A percentile compares a stretch with the other conserved stretches of the same genome.
Conservation (phyloP, 1,140 invertebrate genomes). For the Diorhabda elongata region DNA sequence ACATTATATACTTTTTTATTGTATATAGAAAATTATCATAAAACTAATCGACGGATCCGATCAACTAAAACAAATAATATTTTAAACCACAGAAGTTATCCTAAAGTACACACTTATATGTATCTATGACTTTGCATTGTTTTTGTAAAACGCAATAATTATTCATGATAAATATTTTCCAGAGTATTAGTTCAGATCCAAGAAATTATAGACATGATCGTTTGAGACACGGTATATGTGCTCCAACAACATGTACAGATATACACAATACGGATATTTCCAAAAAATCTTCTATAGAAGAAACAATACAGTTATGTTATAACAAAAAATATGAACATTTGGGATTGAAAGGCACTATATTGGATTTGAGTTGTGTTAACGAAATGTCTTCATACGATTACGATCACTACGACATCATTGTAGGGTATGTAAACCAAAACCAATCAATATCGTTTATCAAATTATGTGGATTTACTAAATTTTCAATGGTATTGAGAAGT, state of each 20-base stretch:
- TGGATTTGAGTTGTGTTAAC: constrained; percentile 20
- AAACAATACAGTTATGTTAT: constrained; percentile 24
- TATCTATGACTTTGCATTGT: no score
- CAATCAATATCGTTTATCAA: no score
- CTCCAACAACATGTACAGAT: constrained; percentile 21
- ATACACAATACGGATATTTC: constrained; percentile 1
- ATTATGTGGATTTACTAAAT: no score
- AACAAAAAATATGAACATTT: constrained; percentile 20
- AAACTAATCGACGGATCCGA: no score
- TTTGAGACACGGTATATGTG: constrained; percentile 30
- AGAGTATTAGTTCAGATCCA: constrained; percentile 27
- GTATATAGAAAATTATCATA: no score
- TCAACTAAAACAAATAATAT: no score
- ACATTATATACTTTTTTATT: no score
- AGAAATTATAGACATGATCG: constrained; percentile 29
- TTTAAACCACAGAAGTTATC: no score
- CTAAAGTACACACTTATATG: no score
- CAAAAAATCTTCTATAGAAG: background rate
- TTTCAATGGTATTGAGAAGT: no score
- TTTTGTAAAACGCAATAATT: background rate
- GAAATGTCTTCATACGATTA: constrained; percentile 11
- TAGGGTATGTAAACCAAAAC: constrained; percentile 17
- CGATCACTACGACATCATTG: constrained; percentile 23
- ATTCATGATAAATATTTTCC: constrained; percentile 1
- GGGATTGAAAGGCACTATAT: constrained; percentile 22